Base-by-base conservation (phyloP, 2,113 vertebrate genomes). In the Pimephales promelas region DNA sequence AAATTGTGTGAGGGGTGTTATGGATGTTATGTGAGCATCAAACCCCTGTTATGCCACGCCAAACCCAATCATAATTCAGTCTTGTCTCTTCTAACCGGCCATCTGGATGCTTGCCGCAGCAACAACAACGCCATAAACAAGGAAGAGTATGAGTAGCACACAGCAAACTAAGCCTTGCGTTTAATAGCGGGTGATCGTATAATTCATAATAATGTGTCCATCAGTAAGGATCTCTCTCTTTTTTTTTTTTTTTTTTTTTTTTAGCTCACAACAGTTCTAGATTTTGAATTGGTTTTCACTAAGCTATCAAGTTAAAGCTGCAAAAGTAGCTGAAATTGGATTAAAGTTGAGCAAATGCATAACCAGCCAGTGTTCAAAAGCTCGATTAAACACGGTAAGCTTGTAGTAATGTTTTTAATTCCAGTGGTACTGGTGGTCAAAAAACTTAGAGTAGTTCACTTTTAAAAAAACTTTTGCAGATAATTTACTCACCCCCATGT, bases 71-170 rank as follows among this genome's bases (percentile, higher is more conserved):
- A 82, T 80, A 68, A 79, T 84, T 75, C 80, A 81, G 66, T 66
- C 49, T 62, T 85, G 78, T 76, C 81, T 82, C 59, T 68, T 88
- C 75, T 79, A 83, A 90, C 74, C 43, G 73, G 84, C 84, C 82
- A 80, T 85, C 84, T 87, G 86, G 82, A 82, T 45, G 45, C n/a
- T 62, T 22, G 24, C 34, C 22, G 76, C 61, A 73, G 64, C 76
- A 74, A 76, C 54, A 71, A 70, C 36, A 75, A 45, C 62, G 77
- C 61, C 45, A 52, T 74, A 49, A 74, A 52, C 72, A 31, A 74
- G 24, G 26, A 31, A 28, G 24, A 31, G 31, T 52, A 74, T 31
- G 18, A 47, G 43, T 49, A 18, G 31, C 34, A 22, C 26, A 74
- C 16, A 68, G 64, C 9, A 68, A 56, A 47, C 57, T 75, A 13